Conservation (phyloP, 2,888 invertebrate species). For the Rhingia rostrata region DNA sequence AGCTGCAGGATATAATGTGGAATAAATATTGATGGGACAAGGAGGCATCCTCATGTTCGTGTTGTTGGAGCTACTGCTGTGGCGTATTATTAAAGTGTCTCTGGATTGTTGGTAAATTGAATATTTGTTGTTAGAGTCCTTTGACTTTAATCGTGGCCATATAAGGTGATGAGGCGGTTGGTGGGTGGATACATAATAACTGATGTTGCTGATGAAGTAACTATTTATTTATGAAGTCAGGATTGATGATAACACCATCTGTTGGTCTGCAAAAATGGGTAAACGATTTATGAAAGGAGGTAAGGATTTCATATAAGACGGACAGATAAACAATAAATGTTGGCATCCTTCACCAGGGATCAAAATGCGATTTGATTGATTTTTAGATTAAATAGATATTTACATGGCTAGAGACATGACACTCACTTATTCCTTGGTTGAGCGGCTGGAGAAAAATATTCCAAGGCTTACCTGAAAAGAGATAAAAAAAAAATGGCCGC, state of each 20-base stretch:
- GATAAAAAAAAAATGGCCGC: neutral
- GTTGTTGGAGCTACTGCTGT: constrained; percentile 7
- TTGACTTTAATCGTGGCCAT: constrained; percentile 3
- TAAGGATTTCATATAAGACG: neutral
- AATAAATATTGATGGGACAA: constrained; percentile 67
- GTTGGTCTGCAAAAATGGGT: constrained; percentile 39
- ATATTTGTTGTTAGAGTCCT: constrained; percentile 31
- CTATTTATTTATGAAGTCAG: constrained; percentile 64
- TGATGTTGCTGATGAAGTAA: constrained; percentile 57
- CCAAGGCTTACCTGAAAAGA: constrained; percentile 28
- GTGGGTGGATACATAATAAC: neutral
- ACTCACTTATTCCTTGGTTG: constrained; percentile 5
- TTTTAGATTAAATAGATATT: constrained; percentile 2
- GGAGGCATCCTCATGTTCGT: neutral
- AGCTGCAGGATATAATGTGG: constrained; percentile 42
- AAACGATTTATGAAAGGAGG: constrained; percentile 25
- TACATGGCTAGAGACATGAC: neutral
- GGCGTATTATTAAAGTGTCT: constrained; percentile 51
- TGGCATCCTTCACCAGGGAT: neutral
- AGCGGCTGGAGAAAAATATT: neutral
- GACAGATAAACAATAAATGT: neutral
- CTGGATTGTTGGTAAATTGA: constrained; percentile 60
- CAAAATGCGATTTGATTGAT: constrained; percentile 19
- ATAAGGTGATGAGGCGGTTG: neutral
- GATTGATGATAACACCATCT: constrained; percentile 49